Base-by-base conservation (phyloP, 2,113 vertebrate species). In the Mesoclemmys tuberculata region DNA sequence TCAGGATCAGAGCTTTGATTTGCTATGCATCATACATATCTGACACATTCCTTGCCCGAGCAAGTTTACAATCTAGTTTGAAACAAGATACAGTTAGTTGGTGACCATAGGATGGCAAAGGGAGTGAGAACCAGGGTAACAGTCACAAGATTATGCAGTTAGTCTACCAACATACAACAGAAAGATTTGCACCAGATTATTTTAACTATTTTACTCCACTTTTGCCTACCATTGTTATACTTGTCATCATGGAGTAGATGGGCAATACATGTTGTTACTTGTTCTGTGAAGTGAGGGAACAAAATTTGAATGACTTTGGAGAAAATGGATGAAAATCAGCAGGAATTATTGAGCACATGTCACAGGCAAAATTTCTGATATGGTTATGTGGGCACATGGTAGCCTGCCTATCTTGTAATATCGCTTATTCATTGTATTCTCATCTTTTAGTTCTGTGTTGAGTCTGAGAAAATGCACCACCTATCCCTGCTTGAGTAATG, bases 291-390 rank as follows among this genome's bases (percentile, higher is more conserved):
- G 14, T 55, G 54, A 55, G 14, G 54, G 54, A 55, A 24, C 54
- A 46, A 55, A 55, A 24, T 19, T 24, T 55, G 54, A 71, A n/a
- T 71, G n/a, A 35, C n/a, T 38, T 71, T 71, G 64, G 64, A 71
- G n/a, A 71, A 22, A 71, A 38, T 71, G 64, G 35, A 10, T 38
- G 55, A 44, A 84, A 41, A 78, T 48, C 51, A n/a, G 11, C 21
- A 83, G 71, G 21, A 80, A 48, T 74, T 86, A 74, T 16, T 12
- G 13, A 35, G 51, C 68, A 3, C 68, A 3, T 29, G 38, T 64
- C 16, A 2, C 26, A 0, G 31, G n/a, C 16, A 26, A 46, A 54
- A 46, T 29, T 10, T 71, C 55, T 89, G 68, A 68, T 0, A 1
- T 6, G 10, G 2, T 71, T 89, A 7, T 31, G 24, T 4, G 9